Conservation (phyloP, 2,888 invertebrate genomes). For the Nymphalis urticae region DNA sequence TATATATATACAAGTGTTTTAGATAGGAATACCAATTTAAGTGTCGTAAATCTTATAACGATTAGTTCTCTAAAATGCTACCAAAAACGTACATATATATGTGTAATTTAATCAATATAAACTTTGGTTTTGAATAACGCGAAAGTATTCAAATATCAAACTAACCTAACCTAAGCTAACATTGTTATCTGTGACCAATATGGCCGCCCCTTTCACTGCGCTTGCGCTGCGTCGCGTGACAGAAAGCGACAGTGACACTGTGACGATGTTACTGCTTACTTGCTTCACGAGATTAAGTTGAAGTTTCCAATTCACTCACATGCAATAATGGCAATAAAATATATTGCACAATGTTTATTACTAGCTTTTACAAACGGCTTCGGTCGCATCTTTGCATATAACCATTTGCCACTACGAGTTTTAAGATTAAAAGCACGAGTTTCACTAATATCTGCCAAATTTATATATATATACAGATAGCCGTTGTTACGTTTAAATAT, state of each 20-base stretch:
- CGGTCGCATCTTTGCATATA: not conserved
- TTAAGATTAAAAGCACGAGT: too few relatives aligned
- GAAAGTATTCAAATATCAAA: conserved; percentile 24
- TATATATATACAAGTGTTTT: too few relatives aligned
- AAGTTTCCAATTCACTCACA: conserved; percentile 14
- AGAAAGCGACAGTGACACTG: conserved; percentile 47
- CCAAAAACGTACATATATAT: not conserved
- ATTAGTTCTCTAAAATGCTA: not conserved
- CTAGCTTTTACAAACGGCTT: not conserved
- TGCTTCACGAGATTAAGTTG: conserved; percentile 17
- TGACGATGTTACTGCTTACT: conserved; percentile 29
- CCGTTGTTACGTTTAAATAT: not conserved
- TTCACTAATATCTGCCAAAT: not conserved
- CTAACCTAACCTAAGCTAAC: conserved; percentile 27
- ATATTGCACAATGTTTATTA: conserved; percentile 1
- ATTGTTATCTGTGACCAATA: conserved; percentile 34
- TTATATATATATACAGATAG: not conserved
- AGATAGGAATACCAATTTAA: too few relatives aligned
- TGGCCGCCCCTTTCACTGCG: conserved; percentile 44
- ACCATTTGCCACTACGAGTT: too few relatives aligned
- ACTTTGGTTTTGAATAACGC: not conserved
- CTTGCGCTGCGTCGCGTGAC: conserved; percentile 44
- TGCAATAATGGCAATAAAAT: conserved; percentile 1
- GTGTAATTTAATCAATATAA: not conserved
- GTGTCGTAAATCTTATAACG: too few relatives aligned